Base-by-base conservation (phyloP, 2,888 invertebrate genomes). In the Drosophila austrosaltans region DNA sequence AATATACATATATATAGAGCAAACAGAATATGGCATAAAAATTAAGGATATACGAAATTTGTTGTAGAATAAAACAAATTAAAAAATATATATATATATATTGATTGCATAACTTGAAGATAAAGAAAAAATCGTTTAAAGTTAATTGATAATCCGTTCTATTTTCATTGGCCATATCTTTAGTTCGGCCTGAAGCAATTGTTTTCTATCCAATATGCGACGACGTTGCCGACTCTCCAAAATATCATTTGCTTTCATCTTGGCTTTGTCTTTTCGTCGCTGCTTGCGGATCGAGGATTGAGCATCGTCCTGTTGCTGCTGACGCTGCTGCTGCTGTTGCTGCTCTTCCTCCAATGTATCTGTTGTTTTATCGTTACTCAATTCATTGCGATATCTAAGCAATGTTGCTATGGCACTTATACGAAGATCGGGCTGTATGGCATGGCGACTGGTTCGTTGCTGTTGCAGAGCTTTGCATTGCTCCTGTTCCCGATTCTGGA, bases 1-100 rank as follows among this genome's bases (percentile, higher is more conserved):
- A 36, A 36, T 36, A 36, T 36, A 36, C 2, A 36, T 36, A 8
- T 36, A 36, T 92, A 93, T 90, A 63, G 66, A 74, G 62, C 53
- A 77, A 62, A 72, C 28, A 36, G 44, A 63, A 72, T 25, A 67
- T 66, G 28, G 53, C 20, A 54, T 20, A n/a, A 20, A 48, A 53
- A 48, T 0, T 40, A n/a, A 30, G 44, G 28, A 25, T 1, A n/a
- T 10, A 2, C 10, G 1, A 53, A 57, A 40, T 22, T 22, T 22
- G 32, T 30, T n/a, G 28, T 8, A 25, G n/a, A 48, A 10, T 10
- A 48, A 20, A 12, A 22, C 16, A 1, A 25, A 22, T 10, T 48
- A 69, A 66, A 36, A 58, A 30, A 58, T 25, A n/a, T 40, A 48
- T 48, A 44, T 44, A 16, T n/a, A 48, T 48, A 20, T 60, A 60